A percentile compares a stretch with the other conserved stretches of the same genome.
Conservation (phyloP, 2,113 vertebrate genomes). For the Paramisgurnus dabryanus region DNA sequence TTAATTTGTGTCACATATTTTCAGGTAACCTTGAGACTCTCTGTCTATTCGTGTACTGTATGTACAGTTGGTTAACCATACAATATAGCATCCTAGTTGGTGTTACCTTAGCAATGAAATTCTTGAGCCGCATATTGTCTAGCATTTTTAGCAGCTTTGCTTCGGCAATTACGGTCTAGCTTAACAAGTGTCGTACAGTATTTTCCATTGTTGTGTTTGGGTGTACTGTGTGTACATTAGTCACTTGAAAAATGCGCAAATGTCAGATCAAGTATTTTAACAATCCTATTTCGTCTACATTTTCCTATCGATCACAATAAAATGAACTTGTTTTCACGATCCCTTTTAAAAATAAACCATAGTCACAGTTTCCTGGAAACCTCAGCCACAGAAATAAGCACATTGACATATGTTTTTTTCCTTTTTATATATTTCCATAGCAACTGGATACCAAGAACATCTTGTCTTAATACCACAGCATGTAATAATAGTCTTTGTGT, state of each 20-base stretch:
- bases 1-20: background rate
- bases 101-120: background rate
- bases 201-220: background rate
- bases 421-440: slow-evolving; percentile 35
- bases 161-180: background rate
- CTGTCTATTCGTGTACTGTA: background rate
- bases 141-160: background rate
- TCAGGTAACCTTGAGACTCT: background rate
- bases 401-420: slow-evolving; percentile 14
- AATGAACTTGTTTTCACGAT: background rate
- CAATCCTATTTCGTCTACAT: background rate
- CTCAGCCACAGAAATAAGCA: slow-evolving; percentile 16
- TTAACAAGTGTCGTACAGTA: background rate
- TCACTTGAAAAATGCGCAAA: slow-evolving; percentile 3
- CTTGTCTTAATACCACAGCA: slow-evolving; percentile 14
- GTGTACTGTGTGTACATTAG: background rate
- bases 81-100: background rate
- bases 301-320: background rate
- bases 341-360: slow-evolving; percentile 17
- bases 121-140: background rate
- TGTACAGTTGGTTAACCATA: background rate
- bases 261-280: background rate
- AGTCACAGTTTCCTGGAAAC: slow-evolving; percentile 32
- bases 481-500: slow-evolving; percentile 7
- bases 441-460: slow-evolving; percentile 27